Conservation (phyloP, 2,113 vertebrate species). For the Stercorarius parasiticus region DNA sequence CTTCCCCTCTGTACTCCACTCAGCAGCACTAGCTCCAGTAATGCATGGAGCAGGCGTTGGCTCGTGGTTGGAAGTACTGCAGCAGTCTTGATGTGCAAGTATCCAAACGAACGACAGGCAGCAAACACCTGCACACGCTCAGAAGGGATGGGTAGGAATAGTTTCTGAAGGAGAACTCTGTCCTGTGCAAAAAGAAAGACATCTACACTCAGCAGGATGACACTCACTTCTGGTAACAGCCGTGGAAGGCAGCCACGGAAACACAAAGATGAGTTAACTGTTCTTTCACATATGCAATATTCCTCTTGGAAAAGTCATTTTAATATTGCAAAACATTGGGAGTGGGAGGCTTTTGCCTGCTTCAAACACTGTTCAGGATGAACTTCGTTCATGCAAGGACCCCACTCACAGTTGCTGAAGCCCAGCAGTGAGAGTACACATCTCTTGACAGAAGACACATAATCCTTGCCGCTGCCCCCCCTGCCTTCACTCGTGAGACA, state of each 20-base stretch:
- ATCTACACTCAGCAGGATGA: not conserved
- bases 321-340: not conserved
- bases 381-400: not conserved
- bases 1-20: not conserved
- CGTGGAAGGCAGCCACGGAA: not conserved
- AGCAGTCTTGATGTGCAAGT: not conserved
- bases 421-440: not conserved
- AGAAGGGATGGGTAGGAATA: not conserved
- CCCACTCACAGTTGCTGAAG: not conserved
- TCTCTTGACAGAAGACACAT: rapidly evolving
- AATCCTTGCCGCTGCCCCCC: too few species aligned
- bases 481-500: not conserved
- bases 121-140: rapidly evolving
- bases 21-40: not conserved
- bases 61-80: not conserved
- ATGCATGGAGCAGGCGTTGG: rapidly evolving
- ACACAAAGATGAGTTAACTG: not conserved
- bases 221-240: not conserved
- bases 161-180: not conserved
- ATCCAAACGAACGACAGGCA: not conserved
- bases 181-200: not conserved
- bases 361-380: not conserved
- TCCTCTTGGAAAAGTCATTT: not conserved
- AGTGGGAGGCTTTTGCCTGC: not conserved
- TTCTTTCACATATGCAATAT: not conserved